Evolutionary conservation across 1,140 invertebrate species (phyloP), one percentile per base, ranked within the genome.

Genomic region (Oryctes rhinoceros): DNA sequence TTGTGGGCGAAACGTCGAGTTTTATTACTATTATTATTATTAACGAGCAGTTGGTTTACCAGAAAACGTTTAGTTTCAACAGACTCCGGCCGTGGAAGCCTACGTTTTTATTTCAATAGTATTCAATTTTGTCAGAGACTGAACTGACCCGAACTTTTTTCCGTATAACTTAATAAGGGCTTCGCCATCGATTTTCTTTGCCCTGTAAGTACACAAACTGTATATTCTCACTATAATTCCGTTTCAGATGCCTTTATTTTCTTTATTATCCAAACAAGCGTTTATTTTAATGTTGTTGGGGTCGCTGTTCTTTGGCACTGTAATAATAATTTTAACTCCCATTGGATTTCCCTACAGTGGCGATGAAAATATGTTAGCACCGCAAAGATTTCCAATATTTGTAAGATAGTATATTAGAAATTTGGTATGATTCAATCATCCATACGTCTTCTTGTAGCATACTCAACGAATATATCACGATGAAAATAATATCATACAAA

Each of bases 221-320:
- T 30, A 30, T 30, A 30, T 30, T 30, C 24, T 30, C 24, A 30
- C 24, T 30, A 30, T 30, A 30, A 13, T 53, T 3, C n/a, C 44
- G 20, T 49, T 78, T 48, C 48, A 78, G 76, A 59, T 59, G 37
- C 76, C 76, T 78, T 59, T 78, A 78, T 53, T 78, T 53, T 18
- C 39, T 76, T 53, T 53, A 35, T 24, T 78, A 53, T 35, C 44
- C 47, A 59, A 78, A 59, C 44, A 30, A 44, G 4, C 15, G n/a
- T 76, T 1, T 20, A 18, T 47, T n/a, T n/a, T 76, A 48, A 15
- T 76, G 15, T 44, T 48, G 4, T 20, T 76, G 30, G 74, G 74
- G 6, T 5, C 74, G 1, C 6, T 48, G n/a, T 78, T 78, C 48
- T 47, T 78, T 13, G 76, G 20, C 0, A 37, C 44, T 5, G 3